Percentiles rank a stretch among this genome's conserved stretches.
Conservation (phyloP, 2,113 vertebrate genomes). For the Rhombomys opimus region DNA sequence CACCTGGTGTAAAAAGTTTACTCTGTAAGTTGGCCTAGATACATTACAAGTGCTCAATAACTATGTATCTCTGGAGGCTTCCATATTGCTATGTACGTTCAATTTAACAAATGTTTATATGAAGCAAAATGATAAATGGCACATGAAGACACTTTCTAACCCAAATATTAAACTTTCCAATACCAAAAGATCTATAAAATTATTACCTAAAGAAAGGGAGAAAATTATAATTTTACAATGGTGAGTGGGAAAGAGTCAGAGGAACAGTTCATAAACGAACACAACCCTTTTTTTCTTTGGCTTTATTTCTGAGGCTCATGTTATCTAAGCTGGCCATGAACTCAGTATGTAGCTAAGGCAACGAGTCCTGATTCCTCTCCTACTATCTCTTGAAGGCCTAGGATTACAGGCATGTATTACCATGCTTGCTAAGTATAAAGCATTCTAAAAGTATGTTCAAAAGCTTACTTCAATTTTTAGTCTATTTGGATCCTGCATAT, state of each 20-base stretch:
- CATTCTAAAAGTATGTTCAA: slow-evolving; percentile 12
- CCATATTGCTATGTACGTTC: background rate
- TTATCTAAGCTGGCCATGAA: background rate
- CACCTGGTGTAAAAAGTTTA: background rate
- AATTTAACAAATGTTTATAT: slow-evolving; percentile 11
- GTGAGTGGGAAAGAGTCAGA: background rate
- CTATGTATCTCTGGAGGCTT: background rate
- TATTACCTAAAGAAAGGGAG: background rate
- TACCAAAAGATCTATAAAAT: background rate
- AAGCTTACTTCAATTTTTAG: slow-evolving; percentile 36
- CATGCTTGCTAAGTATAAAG: background rate
- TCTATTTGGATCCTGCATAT: background rate
- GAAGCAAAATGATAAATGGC: slow-evolving; percentile 47
- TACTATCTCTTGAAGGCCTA: background rate
- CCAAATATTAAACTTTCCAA: slow-evolving; percentile 50
- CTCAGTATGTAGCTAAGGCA: background rate
- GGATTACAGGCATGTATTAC: background rate
- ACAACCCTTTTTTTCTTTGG: background rate
- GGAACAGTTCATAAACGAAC: background rate
- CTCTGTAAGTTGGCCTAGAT: background rate
- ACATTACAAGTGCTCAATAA: background rate
- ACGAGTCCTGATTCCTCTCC: background rate
- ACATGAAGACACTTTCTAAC: background rate
- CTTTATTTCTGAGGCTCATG: background rate
- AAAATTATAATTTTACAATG: slow-evolving; percentile 60